Percentiles rank a stretch among this genome's conserved stretches.
Conservation (phyloP, 2,797 vertebrate species). For the Phrynocephalus forsythii region DNA sequence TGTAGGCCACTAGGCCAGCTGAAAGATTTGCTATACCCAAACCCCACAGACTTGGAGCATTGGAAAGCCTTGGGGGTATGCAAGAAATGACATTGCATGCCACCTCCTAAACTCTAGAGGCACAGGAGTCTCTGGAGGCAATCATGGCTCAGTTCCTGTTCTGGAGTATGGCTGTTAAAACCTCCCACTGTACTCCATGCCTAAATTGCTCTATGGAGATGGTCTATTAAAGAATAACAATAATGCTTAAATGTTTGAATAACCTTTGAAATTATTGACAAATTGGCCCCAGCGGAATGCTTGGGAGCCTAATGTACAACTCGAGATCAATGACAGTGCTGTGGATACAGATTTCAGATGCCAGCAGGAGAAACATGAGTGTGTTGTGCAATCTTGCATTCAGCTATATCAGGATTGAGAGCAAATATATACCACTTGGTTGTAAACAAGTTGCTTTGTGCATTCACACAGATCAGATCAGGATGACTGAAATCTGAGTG, state of each 20-base stretch:
- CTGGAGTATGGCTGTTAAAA: constrained; percentile 26
- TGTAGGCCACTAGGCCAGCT: no score
- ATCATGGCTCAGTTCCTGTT: neutral
- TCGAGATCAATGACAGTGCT: constrained; percentile 62
- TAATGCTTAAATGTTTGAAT: constrained; percentile 64
- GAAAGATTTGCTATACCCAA: no score
- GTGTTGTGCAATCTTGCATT: constrained; percentile 39
- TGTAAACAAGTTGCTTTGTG: neutral
- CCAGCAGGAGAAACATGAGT: constrained; percentile 14
- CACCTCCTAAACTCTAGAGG: neutral
- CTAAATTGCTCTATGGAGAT: constrained; percentile 61
- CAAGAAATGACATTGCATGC: neutral
- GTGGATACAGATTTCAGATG: constrained; percentile 64
- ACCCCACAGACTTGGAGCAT: no score
- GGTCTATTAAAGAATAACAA: constrained; percentile 67
- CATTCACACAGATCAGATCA: neutral
- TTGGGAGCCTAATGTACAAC: constrained; percentile 53
- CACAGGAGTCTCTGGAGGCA: neutral
- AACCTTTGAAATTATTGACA: constrained; percentile 73
- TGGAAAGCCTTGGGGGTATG: no score
- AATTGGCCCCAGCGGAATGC: constrained; percentile 41
- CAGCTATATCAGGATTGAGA: neutral
- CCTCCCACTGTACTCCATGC: constrained; percentile 55
- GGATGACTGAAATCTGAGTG: no score
- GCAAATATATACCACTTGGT: neutral